phyloP scores from a whole-genome alignment of 2,888 invertebrate genomes.

The Vannuccia rotundouncinata region DNA sequence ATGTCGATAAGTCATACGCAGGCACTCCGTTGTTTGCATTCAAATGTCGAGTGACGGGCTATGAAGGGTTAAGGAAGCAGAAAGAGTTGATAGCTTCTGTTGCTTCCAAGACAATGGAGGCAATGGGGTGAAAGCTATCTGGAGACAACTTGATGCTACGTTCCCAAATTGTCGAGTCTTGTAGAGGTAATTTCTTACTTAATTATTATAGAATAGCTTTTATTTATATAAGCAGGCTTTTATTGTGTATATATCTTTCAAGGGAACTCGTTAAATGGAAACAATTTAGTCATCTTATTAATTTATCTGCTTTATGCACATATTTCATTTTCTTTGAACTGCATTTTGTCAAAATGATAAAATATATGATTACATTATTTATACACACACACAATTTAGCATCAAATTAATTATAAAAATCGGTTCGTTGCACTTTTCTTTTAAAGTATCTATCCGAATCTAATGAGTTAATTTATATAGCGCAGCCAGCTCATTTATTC shows the following conservation, averaged over 20 bases:
- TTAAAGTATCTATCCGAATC: not conserved
- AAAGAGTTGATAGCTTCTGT: constrained; percentile 8
- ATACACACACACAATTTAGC: not conserved
- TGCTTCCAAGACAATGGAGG: constrained; percentile 6
- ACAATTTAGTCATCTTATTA: no score
- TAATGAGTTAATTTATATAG: not conserved
- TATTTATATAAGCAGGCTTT: no score
- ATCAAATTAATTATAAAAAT: not conserved
- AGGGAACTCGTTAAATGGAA: no score
- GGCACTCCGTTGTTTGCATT: no score
- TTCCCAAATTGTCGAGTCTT: not conserved
- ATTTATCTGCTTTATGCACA: no score
- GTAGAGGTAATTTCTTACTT: not conserved
- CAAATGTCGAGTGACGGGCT: not conserved
- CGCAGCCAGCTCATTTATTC: not conserved
- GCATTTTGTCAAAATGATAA: no score
- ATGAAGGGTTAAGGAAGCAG: not conserved
- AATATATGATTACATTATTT: not conserved
- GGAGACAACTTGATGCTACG: constrained; percentile 4
- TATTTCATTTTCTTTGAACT: no score
- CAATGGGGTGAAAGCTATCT: not conserved
- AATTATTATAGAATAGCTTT: no score
- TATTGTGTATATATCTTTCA: no score
- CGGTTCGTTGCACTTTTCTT: not conserved
- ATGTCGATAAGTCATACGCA: no score